Base-by-base conservation (phyloP, 1,140 invertebrate species). In the Anthonomus grandis region DNA sequence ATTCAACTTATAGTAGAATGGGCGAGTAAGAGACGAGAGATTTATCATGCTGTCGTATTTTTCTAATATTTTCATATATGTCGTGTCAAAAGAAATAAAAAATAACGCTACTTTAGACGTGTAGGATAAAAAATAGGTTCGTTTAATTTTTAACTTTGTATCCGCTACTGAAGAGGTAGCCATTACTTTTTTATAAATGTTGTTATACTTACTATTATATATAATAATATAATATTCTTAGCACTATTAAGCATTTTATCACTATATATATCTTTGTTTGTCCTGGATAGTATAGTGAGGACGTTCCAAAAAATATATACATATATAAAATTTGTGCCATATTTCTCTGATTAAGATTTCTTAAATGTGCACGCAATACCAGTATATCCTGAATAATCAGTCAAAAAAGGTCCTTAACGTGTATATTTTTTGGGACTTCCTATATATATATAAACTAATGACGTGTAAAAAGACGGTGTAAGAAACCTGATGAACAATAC, bases 401-500 rank as follows among this genome's bases (percentile, higher is more conserved):
- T n/a, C n/a, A n/a, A n/a, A n/a, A n/a, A n/a, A n/a, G n/a, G n/a
- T n/a, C n/a, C n/a, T n/a, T n/a, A n/a, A n/a, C n/a, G n/a, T n/a
- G n/a, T n/a, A 25, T 3, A 24, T 21, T 23, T 44, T 23, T 21
- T 44, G 41, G 41, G 41, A 44, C 19, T 24, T 2, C 21, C 12
- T 44, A 18, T 23, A n/a, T 9, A 45, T 24, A 18, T n/a, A n/a
- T n/a, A n/a, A n/a, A n/a, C n/a, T n/a, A n/a, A n/a, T n/a, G n/a
- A n/a, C n/a, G 21, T 50, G 38, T 47, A 58, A 53, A 34, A 59
- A 52, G 46, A 46, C 51, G 37, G 45, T 42, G 37, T 15, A 23
- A 54, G 45, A 47, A 59, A 64, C 58, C 60, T 64, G 62, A 66
- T 59, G 63, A 58, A 64, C 63, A 62, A 65, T 65, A 62, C 57